Evolutionary conservation across 2,888 invertebrate genomes (phyloP), one percentile per base, ranked within the genome.

Genomic region (Drosophila neotestacea): DNA sequence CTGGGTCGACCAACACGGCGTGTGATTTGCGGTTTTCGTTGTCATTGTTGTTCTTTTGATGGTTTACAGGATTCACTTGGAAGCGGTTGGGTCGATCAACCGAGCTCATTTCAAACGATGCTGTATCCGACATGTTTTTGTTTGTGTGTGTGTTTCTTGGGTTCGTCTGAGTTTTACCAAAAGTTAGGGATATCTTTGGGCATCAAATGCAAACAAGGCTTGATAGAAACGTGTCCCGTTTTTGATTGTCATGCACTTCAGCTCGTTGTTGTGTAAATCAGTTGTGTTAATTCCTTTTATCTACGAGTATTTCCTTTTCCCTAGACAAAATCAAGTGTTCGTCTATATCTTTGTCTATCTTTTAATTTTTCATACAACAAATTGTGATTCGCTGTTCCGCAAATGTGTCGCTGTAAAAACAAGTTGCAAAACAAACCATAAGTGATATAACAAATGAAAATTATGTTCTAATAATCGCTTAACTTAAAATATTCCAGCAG

Each of bases 21-120:
- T 75, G 73, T 69, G 73, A 51, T 73, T 82, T 89, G 75, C 80
- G 83, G 79, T 79, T 85, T 7, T 62, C 80, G 67, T 77, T 88
- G 34, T 87, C 88, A 48, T 82, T 85, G 73, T 85, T 88, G 74
- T 88, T 87, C 67, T 90, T 92, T 68, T 92, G 90, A 70, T 90
- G 91, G 70, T 91, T 91, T 6, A 93, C 93, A 27, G 92, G 92
- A 84, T 93, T 93, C 47, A 93, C 93, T 90, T 93, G 93, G 70
- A 93, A 93, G 41, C 93, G 92, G 82, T 91, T 93, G 51, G 92
- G 92, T 47, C 91, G 88, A 78, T 93, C 92, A 66, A 91, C 90
- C 70, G 90, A 90, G 71, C 91, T 90, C 90, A 93, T 77, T 84
- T 93, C 93, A 76, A 91, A 88, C 10, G 92, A 89, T 54, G 90